Evolutionary conservation across 2,888 invertebrate genomes (phyloP), one percentile per base, ranked within the genome.

Genomic region (Cepaea hortensis): DNA sequence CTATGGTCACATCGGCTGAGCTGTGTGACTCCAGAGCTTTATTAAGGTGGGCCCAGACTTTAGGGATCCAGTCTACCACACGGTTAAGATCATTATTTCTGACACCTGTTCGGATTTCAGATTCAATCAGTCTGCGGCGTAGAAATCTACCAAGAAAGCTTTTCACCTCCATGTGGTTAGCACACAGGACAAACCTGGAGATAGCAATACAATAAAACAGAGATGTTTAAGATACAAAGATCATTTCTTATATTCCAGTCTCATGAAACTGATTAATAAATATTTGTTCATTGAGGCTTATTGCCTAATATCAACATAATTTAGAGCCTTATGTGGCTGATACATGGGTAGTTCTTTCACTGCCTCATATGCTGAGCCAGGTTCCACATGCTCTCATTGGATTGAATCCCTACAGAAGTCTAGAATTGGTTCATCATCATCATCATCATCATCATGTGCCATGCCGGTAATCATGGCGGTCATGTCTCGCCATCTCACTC

Each of bases 121-220:
- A 93, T 88, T 98, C 98, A 87, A 98, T 95, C 76, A 97, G 94
- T 90, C 96, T 96, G 84, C 97, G 95, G 81, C 96, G 95, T 97
- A 95, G 91, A 96, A 97, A 93, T 99, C 96, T 20, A 98, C 97
- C 88, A 99, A 95, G 92, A 99, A 97, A 35, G 87, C 99, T 98
- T 94, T 98, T 97, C 0, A 99, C 98, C 94, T 99, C 99, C 97
- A 98, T 98, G 94, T 99, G 98, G 94, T 98, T 99, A 79, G 98
- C 98, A 88, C 98, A 97, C 77, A 98, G 96, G 86, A 96, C 96
- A 88, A 96, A 98, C 96, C 98, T 96, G 95, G 98, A 98, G 95
- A 98, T 98, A 94, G 94, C 98, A 98, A 68, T 68, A 18, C 13
- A 68, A 68, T 68, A 68, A n/a, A 18, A 65, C 65, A 65, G 18